Evolutionary conservation across 2,113 vertebrate species (phyloP), one percentile per base, ranked within the genome.

Genomic region (Nyctereutes procyonoides): DNA sequence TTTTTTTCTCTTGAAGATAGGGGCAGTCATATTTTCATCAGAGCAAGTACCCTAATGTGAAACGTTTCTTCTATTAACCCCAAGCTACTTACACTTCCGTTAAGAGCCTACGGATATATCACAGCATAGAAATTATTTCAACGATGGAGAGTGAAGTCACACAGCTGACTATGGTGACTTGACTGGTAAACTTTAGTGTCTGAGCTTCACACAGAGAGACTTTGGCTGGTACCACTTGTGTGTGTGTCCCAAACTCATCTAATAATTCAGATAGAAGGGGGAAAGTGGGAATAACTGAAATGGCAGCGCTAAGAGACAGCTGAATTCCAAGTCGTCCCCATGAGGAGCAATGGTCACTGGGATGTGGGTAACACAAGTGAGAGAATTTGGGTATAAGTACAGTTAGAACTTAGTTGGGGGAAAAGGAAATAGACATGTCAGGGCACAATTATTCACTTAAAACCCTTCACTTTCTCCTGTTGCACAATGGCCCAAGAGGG

Each of bases 31-130:
- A 24, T 73, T 96, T 96, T 87, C 6, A 69, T 82, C 58, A 94
- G 32, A 2, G 16, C 20, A 51, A 93, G 77, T 56, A 12, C 3
- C 11, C 30, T 82, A 76, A 55, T 58, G 35, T 55, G 53, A 96
- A 73, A 63, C 38, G 24, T 73, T 97, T 74, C 63, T 93, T 85
- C 62, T 82, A 88, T 85, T 90, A 71, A 80, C 10, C 28, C 53
- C 22, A 69, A 58, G n/a, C 35, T 76, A 80, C 80, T 79, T 67
- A 16, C 13, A 48, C 32, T 19, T 58, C 79, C 84, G 1, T 88
- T 56, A 88, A 88, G 28, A 30, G n/a, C 67, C 69, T 67, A 63
- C 12, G 74, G 77, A 67, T 16, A 16, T 38, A 58, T 65, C 20
- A 43, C 3, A 63, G 56, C 19, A 62, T 17, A 82, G 76, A 94